Base-by-base conservation (phyloP, 2,888 invertebrate species). In the Leucania comma region DNA sequence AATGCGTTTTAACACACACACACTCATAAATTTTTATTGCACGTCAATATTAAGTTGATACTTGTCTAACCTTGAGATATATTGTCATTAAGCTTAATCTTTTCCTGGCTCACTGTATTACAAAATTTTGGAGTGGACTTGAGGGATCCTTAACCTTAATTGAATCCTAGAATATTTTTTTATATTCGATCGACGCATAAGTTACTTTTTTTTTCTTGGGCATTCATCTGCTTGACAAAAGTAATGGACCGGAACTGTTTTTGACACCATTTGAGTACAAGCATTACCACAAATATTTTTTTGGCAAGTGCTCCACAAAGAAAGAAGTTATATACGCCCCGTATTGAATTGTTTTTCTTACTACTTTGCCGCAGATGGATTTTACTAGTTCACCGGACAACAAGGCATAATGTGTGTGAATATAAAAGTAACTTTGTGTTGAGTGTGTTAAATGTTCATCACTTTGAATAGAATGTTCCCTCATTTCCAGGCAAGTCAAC, bases 1-100 rank as follows among this genome's bases (percentile, higher is more conserved):
- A 71, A 64, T 57, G n/a, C n/a, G 66, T 67, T 26, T 83, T 75
- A 57, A 80, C 61, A 64, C 20, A 80, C 61, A 64, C 20, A 50
- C n/a, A 22, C n/a, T 32, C 32, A 62, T 69, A 35, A 48, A 42
- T 26, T 56, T 69, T 80, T 72, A 79, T 80, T 69, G 64, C 62
- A 14, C 57, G 61, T 65, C 64, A 57, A 71, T 80, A 65, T 66
- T 60, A 26, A 35, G 54, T 29, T 66, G 56, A 38, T 65, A n/a
- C 65, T 64, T 29, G 29, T 63, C n/a, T 50, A 35, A 50, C 79
- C 82, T 67, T 78, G 60, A 78, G 20, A 60, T 66, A 53, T 32
- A 63, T 66, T 62, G 51, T 72, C 38, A 32, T 53, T 57, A 38
- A 70, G 46, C 56, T 17, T 42, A 54, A 66, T 26, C 50, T 46